Percentiles rank a stretch among this genome's conserved stretches.
Evolutionary conservation across 1,140 invertebrate genomes (phyloP).

Genomic region (Lutraria rhynchaena): DNA sequence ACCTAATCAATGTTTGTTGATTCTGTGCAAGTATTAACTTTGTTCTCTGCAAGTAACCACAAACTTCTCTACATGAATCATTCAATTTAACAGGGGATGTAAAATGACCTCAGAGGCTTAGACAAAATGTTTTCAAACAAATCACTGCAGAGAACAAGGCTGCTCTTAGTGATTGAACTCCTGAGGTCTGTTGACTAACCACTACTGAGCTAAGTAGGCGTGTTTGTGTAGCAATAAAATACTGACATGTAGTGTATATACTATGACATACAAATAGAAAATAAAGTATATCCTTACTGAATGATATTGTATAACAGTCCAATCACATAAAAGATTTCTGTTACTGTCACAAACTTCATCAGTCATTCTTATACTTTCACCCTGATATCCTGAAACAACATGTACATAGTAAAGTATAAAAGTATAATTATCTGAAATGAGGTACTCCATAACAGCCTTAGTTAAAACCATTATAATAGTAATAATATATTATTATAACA

Average conservation of each 20-base stretch:
- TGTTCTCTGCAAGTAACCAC: too few species aligned
- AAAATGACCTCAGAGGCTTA: too few species aligned
- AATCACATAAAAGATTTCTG: constrained; percentile 36
- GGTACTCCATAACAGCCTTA: too few species aligned
- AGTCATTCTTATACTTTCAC: constrained; percentile 13
- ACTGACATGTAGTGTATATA: background rate
- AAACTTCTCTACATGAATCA: too few species aligned
- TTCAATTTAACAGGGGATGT: too few species aligned
- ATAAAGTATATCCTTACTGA: constrained; percentile 26
- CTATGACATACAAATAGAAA: background rate
- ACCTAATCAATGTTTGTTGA: too few species aligned
- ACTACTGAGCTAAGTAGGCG: too few species aligned
- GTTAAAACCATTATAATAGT: too few species aligned
- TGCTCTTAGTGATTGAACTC: background rate
- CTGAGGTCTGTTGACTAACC: background rate
- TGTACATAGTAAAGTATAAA: background rate
- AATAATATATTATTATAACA: too few species aligned
- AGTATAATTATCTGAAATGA: too few species aligned
- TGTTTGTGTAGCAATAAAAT: background rate
- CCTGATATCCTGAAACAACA: constrained; percentile 17
- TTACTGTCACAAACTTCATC: background rate
- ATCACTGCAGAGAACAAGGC: background rate
- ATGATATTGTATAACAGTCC: constrained; percentile 23
- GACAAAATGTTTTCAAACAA: too few species aligned
- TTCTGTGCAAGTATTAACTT: too few species aligned